Evolutionary conservation across 1,140 invertebrate species (phyloP).

Genomic region (Drosophila kanapiae): DNA sequence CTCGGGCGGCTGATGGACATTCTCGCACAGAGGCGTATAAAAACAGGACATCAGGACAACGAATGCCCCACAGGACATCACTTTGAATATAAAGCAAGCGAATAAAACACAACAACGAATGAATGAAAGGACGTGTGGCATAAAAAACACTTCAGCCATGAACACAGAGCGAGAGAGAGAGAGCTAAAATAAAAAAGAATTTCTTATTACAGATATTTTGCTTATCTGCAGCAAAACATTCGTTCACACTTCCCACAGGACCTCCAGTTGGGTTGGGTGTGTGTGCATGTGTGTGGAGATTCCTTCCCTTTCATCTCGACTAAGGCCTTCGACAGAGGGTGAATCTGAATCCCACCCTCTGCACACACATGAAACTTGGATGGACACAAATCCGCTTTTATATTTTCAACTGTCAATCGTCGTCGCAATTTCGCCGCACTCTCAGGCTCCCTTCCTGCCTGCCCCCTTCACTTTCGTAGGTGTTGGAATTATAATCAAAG

Average conservation of each 20-base stretch:
- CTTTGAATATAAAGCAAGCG: conserved; percentile 82
- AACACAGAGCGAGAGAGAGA: conserved; percentile 16
- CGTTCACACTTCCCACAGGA: conserved; percentile 73
- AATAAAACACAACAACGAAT: conserved; percentile 70
- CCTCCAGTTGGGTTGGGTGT: not conserved
- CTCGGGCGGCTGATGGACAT: conserved; percentile 72
- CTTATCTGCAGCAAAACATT: conserved; percentile 83
- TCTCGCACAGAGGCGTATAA: conserved; percentile 30
- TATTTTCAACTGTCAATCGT: conserved; percentile 83
- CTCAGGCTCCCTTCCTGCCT: not conserved
- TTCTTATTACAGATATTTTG: conserved; percentile 82
- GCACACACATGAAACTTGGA: conserved; percentile 34
- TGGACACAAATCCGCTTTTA: conserved; percentile 81
- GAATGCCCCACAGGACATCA: conserved; percentile 73
- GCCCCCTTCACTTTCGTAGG: conserved; percentile 53
- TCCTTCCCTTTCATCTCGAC: conserved; percentile 38
- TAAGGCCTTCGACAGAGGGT: conserved; percentile 23
- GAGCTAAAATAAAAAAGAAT: conserved; percentile 75
- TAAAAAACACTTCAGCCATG: conserved; percentile 71
- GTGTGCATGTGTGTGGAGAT: not conserved
- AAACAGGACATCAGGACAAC: conserved; percentile 41
- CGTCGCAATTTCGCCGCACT: conserved; percentile 55
- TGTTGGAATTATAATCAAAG: conserved; percentile 83
- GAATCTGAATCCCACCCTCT: conserved; percentile 35
- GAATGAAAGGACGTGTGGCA: conserved; percentile 69